Evolutionary conservation across 92 coral and sea anemone genomes (phyloP), one percentile per base, ranked within the genome.

Genomic region (Blastomussa wellsi): DNA sequence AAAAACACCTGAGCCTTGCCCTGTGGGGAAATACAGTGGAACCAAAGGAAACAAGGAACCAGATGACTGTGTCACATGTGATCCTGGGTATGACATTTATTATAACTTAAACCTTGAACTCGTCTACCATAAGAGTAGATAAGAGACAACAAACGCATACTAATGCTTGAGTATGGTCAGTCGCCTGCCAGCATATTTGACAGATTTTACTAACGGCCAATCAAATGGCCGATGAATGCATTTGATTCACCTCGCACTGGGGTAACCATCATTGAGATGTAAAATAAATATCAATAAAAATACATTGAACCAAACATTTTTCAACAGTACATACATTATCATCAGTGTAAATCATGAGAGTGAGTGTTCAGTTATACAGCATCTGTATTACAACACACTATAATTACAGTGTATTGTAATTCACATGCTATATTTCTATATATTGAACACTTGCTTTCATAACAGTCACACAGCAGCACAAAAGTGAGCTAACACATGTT

Each of bases 31-130:
- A 7, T 96, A 96, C 88, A 96, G 99, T 80, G 91, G 89, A 52
- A 87, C 99, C 12, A 74, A 89, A 72, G 99, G 99, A 48, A 96
- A 96, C 29, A 96, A 95, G 78, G 98, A 97, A 82, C 93, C 99
- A 24, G 99, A 90, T 69, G 99, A 96, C 79, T 96, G 99, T 72
- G 92, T 94, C 24, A 80, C 89, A 13, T 96, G 99, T 94, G 99
- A 96, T 86, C 95, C 81, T 37, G 53, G 72, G 67, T 36, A 48
- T 49, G 66, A 44, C 35, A 36, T 22, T 47, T 20, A n/a, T n/a
- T n/a, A n/a, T n/a, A 57, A 55, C 1, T 16, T 33, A 15, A 75
- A n/a, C 10, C 32, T 2, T 26, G 64, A 33, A 15, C 39, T 49
- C 9, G 67, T 0, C 22, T 31, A 15, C 24, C 35, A 32, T 33